Conservation (phyloP, 2,113 vertebrate species). For the Tricholaema leucomelas region DNA sequence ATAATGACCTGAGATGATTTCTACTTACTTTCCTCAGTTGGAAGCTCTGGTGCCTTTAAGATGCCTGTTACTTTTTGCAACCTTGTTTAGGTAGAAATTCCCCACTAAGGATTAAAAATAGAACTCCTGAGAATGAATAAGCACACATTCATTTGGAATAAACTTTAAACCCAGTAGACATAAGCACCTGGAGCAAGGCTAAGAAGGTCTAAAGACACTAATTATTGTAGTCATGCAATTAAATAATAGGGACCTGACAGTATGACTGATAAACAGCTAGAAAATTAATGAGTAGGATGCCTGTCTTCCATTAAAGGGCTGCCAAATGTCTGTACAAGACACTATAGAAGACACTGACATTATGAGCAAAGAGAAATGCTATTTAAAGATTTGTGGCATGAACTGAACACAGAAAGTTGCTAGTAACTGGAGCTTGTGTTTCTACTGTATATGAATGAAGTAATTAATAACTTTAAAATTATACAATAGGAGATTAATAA, state of each 20-base stretch:
- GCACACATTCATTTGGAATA: background rate
- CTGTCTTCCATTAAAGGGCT: slow-evolving; percentile 3
- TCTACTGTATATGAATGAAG: background rate
- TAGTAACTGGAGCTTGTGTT: slow-evolving; percentile 8
- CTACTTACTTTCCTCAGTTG: background rate
- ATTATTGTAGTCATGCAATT: slow-evolving; percentile 17
- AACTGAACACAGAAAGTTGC: background rate
- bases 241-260: slow-evolving; percentile 12
- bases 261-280: slow-evolving; percentile 25
- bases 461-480: slow-evolving; percentile 42
- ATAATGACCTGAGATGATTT: background rate
- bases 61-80: background rate
- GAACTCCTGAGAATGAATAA: background rate
- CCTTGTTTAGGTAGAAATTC: background rate
- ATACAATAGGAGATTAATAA: background rate
- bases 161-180: background rate
- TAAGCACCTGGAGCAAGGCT: background rate
- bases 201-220: slow-evolving; percentile 8
- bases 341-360: background rate
- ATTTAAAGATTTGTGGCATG: slow-evolving; percentile 18
- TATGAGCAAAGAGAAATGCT: background rate
- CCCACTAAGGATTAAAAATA: background rate
- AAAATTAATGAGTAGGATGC: slow-evolving; percentile 32
- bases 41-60: background rate
- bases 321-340: background rate